A percentile compares a stretch with the other conserved stretches of the same genome.
Evolutionary conservation across 2,797 vertebrate species (phyloP).

Genomic region (Gallinago stenura): DNA sequence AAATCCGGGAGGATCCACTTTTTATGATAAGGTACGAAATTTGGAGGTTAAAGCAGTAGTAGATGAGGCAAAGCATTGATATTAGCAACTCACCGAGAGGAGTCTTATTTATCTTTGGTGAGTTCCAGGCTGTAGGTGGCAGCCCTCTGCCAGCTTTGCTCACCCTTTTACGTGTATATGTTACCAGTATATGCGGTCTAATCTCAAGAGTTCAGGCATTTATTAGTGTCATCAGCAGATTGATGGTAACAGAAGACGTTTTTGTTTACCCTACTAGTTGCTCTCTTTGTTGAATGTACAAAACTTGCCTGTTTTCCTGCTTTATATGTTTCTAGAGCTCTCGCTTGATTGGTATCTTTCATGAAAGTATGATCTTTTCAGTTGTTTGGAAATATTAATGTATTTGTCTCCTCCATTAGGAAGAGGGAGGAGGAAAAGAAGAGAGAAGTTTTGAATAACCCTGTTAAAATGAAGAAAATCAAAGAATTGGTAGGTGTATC

Average conservation of each 20-base stretch:
- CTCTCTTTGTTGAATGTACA: not conserved
- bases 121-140: not conserved
- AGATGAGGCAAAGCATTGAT: not conserved
- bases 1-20: constrained; percentile 94
- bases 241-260: no score
- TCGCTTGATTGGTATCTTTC: rapidly evolving
- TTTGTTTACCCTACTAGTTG: not conserved
- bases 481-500: constrained; percentile 87
- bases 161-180: not conserved
- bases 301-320: not conserved
- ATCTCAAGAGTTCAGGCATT: not conserved
- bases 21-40: constrained; percentile 90
- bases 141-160: not conserved
- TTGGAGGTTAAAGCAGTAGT: no score
- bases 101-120: no score
- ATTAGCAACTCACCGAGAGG: rapidly evolving
- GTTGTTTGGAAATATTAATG: not conserved
- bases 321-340: not conserved
- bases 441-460: constrained; percentile 92
- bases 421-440: constrained; percentile 96
- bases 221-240: not conserved
- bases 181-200: not conserved
- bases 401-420: constrained; percentile 67
- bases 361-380: rapidly evolving
- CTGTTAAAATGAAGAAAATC: constrained; percentile 98